Percentiles rank a stretch among this genome's conserved stretches.
Conservation (phyloP, 2,888 invertebrate genomes). For the Dione juno region DNA sequence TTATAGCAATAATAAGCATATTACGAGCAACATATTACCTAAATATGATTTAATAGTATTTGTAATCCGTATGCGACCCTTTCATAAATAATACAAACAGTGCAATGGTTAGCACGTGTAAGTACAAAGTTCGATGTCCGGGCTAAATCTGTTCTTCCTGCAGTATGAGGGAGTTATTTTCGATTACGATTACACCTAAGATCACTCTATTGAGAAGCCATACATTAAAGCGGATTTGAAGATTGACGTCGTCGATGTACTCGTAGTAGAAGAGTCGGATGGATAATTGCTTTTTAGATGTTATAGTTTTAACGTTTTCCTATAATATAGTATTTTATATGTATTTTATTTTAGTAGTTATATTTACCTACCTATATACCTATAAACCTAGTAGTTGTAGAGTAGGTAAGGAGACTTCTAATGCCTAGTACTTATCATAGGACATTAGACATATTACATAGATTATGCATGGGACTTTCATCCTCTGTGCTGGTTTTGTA, state of each 20-base stretch:
- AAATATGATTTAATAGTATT: not conserved
- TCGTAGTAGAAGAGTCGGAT: not conserved
- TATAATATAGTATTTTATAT: not conserved
- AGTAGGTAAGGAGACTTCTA: too few species aligned
- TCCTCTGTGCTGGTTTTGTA: too few species aligned
- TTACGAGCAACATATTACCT: not conserved
- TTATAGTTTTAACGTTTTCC: not conserved
- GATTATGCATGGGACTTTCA: too few species aligned
- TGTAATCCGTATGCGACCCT: slow-evolving; percentile 31
- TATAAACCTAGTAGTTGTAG: too few species aligned
- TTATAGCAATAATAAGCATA: not conserved
- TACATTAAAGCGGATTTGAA: slow-evolving; percentile 41
- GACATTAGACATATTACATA: too few species aligned
- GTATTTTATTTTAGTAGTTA: too few species aligned
- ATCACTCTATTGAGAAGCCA: slow-evolving; percentile 44
- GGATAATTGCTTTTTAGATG: not conserved
- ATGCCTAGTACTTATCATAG: too few species aligned
- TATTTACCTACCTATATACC: too few species aligned
- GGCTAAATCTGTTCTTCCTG: slow-evolving; percentile 72
- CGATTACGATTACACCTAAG: slow-evolving; percentile 53
- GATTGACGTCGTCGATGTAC: slow-evolving; percentile 43
- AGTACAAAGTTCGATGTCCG: slow-evolving; percentile 67
- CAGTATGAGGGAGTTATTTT: slow-evolving; percentile 55
- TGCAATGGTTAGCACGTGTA: slow-evolving; percentile 63
- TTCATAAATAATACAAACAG: slow-evolving; percentile 43